Conservation (phyloP, 2,113 vertebrate species). For the Prochilodus magdalenae region DNA sequence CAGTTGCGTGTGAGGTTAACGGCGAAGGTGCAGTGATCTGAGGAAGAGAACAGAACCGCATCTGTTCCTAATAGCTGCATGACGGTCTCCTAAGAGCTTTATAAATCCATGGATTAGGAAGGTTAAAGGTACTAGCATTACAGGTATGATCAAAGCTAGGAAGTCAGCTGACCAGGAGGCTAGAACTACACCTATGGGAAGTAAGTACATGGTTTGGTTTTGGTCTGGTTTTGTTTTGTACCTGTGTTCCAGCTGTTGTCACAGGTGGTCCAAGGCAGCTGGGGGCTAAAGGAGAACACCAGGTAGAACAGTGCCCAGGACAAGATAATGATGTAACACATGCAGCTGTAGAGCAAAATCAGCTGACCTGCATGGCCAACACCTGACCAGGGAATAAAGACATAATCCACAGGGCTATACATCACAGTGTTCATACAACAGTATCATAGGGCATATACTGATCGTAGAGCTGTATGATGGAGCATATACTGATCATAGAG, state of each 20-base stretch:
- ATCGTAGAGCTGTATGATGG: no score
- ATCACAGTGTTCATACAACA: no score
- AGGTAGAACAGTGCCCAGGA: conserved; percentile 91
- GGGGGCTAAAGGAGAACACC: conserved; percentile 84
- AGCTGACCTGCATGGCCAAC: conserved; percentile 87
- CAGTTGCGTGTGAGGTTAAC: conserved; percentile 49
- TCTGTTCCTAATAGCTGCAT: not conserved
- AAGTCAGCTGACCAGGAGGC: no score
- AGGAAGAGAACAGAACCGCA: not conserved
- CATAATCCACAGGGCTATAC: not conserved
- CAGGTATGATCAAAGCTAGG: no score
- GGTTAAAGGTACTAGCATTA: no score
- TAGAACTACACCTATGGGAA: no score
- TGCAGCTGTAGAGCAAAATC: conserved; percentile 82
- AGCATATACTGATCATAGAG: no score
- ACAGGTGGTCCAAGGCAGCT: conserved; percentile 89
- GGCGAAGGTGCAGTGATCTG: conserved; percentile 68
- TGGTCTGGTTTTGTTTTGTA: not conserved
- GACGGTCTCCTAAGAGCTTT: no score
- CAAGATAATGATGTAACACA: conserved; percentile 89
- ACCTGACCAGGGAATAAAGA: conserved; percentile 71
- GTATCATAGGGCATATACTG: no score
- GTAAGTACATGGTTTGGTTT: not conserved
- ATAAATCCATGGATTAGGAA: no score
- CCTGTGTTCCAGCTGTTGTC: conserved; percentile 91